Percentiles rank a stretch among this genome's conserved stretches.
phyloP scores from a whole-genome alignment of 2,797 vertebrate genomes.

The Periparus ater region DNA sequence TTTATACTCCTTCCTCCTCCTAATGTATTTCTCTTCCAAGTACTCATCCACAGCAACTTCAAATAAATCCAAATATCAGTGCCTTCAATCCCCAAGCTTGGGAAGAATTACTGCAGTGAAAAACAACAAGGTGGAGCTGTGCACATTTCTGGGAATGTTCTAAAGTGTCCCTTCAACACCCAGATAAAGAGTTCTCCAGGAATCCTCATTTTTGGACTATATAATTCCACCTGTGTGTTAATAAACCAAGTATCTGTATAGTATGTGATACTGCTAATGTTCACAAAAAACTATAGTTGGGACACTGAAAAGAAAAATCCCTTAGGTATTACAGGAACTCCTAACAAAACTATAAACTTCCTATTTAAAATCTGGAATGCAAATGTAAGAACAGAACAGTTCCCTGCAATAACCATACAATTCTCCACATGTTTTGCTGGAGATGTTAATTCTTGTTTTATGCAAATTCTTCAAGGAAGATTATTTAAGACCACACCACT shows the following conservation, averaged over 20 bases:
- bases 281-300: neutral
- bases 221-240: neutral
- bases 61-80: neutral
- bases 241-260: neutral
- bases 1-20: neutral
- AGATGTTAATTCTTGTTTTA: conserved; percentile 15
- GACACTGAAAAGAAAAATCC: neutral
- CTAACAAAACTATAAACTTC: neutral
- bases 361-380: neutral
- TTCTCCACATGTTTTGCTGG: neutral
- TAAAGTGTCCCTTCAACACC: neutral
- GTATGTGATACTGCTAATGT: neutral
- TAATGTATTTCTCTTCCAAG: neutral
- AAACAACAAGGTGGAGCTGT: neutral
- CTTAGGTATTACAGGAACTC: neutral
- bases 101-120: neutral
- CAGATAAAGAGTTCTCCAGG: neutral
- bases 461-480: conserved; percentile 28
- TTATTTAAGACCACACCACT: neutral
- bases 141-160: neutral
- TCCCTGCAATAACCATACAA: neutral
- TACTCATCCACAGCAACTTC: neutral
- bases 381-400: neutral
- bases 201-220: neutral
- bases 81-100: neutral